These are phyloP conservation scores for Autographa pulchrina DNA, from an alignment of 2,888 invertebrate genomes.

Conservation along the genomic window DNA sequence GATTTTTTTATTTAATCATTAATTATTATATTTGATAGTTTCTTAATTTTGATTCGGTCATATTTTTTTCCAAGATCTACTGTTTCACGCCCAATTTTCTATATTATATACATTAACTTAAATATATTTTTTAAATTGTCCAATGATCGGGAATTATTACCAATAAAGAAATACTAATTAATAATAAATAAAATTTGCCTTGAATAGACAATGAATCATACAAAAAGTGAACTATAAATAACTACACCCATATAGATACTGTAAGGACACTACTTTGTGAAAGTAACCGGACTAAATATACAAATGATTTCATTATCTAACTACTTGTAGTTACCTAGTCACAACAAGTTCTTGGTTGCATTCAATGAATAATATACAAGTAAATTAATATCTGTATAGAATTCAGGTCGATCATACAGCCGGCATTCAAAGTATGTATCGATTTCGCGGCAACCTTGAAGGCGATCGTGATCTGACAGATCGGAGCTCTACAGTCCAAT, in stretches of 20 bases:
- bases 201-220: constrained; percentile 29
- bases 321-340: constrained; percentile 32
- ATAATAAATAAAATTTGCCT: constrained; percentile 28
- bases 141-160: too few relatives aligned
- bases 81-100: too few relatives aligned
- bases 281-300: constrained; percentile 61
- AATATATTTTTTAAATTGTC: too few relatives aligned
- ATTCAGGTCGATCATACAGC: constrained; percentile 74
- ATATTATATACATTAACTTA: too few relatives aligned
- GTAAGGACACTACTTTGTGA: constrained; percentile 69
- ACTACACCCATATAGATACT: constrained; percentile 44
- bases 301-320: constrained; percentile 64
- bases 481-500: constrained; percentile 67
- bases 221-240: constrained; percentile 53
- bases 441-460: constrained; percentile 82
- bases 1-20: not conserved
- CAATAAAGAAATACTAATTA: too few relatives aligned
- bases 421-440: constrained; percentile 77
- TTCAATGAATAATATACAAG: constrained; percentile 62
- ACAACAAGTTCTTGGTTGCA: constrained; percentile 58
- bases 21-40: constrained; percentile 30
- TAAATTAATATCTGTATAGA: constrained; percentile 67
- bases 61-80: too few relatives aligned
- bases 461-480: constrained; percentile 75
- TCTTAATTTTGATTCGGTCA: constrained; percentile 10